phyloP scores from a whole-genome alignment of 2,797 vertebrate genomes.

The Dipus sagitta region DNA sequence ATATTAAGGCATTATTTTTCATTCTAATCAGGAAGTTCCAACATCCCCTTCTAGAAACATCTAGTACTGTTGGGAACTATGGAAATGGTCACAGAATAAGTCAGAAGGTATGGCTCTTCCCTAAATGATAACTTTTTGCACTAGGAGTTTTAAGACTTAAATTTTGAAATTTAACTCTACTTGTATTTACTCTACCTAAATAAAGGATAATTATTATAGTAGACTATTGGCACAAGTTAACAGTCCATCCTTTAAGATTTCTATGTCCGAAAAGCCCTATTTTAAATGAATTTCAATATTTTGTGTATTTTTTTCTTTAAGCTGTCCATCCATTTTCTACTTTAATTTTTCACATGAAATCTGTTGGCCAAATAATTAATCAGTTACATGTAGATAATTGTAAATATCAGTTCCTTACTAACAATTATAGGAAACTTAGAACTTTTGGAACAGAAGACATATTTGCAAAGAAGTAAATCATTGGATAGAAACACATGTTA shows the following conservation, averaged over 20 bases:
- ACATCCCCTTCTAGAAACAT: background rate
- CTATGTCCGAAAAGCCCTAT: constrained; percentile 23
- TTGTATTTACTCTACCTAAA: background rate
- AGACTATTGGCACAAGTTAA: constrained; percentile 31
- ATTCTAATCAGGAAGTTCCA: background rate
- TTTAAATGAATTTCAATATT: constrained; percentile 40
- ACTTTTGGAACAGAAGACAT: background rate
- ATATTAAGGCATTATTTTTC: background rate
- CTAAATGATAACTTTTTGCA: background rate
- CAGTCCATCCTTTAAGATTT: background rate
- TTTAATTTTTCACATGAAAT: constrained; percentile 54
- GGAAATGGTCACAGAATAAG: background rate
- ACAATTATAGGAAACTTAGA: constrained; percentile 25
- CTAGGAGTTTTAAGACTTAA: constrained; percentile 15
- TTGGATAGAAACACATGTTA: background rate
- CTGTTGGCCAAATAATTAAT: constrained; percentile 41
- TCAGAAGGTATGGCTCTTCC: background rate
- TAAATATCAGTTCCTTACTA: constrained; percentile 35
- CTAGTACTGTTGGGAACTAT: background rate
- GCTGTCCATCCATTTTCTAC: constrained; percentile 32
- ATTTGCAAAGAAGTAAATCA: too few relatives aligned
- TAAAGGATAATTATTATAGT: background rate
- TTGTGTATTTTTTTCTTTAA: constrained; percentile 41
- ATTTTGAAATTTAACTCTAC: constrained; percentile 1
- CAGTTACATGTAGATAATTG: constrained; percentile 24